A percentile compares a stretch with the other conserved stretches of the same genome.
Evolutionary conservation across 2,888 invertebrate genomes (phyloP).

Genomic region (Brachycybe producta): DNA sequence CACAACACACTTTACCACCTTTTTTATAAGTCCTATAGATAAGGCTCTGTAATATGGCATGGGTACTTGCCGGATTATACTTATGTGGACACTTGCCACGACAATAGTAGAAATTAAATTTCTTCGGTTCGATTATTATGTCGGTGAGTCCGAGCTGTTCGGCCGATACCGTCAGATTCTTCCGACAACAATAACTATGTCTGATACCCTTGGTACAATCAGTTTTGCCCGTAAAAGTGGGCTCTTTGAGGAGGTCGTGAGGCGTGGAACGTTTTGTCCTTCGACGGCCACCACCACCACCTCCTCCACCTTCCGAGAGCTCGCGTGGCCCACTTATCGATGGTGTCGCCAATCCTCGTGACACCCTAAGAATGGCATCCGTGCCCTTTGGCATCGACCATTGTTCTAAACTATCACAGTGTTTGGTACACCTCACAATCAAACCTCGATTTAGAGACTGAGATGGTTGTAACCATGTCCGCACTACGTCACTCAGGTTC

Average conservation of each 20-base stretch:
- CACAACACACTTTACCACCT: slow-evolving; percentile 50
- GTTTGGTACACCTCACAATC: too few species aligned
- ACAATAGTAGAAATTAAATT: slow-evolving; percentile 57
- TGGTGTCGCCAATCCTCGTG: too few species aligned
- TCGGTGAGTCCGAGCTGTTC: slow-evolving; percentile 47
- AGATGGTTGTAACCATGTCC: too few species aligned
- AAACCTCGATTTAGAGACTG: too few species aligned
- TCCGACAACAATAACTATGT: slow-evolving; percentile 45
- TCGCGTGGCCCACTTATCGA: too few species aligned
- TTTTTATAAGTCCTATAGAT: slow-evolving; percentile 41
- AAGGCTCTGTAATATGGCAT: slow-evolving; percentile 53
- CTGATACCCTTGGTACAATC: neutral
- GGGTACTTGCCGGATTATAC: slow-evolving; percentile 55
- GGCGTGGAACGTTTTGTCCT: neutral
- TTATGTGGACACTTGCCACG: slow-evolving; percentile 53
- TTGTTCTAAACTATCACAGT: too few species aligned
- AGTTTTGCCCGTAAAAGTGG: neutral
- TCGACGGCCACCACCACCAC: too few species aligned
- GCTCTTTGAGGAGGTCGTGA: neutral
- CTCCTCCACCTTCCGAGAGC: too few species aligned
- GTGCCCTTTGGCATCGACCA: too few species aligned
- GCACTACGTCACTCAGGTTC: too few species aligned
- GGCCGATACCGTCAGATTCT: slow-evolving; percentile 51
- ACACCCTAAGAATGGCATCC: too few species aligned
- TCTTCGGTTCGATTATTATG: slow-evolving; percentile 53